Evolutionary conservation across 1,140 invertebrate genomes (phyloP).

Genomic region (Pararge aegeria): DNA sequence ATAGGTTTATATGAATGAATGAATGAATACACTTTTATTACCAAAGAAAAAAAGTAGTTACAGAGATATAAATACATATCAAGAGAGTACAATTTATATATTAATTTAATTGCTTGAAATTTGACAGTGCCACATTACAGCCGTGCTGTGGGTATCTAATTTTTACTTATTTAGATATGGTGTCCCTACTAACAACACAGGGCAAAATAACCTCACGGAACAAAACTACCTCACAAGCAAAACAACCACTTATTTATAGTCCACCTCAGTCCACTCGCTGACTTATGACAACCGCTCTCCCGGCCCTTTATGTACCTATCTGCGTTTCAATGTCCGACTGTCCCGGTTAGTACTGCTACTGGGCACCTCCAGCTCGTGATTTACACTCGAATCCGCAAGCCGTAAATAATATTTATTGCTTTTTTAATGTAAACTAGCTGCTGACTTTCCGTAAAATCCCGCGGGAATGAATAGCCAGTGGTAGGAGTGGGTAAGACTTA

Average conservation of each 20-base stretch:
- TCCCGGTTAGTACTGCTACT: constrained; percentile 19
- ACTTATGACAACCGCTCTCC: constrained; percentile 58
- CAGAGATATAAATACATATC: too few relatives aligned
- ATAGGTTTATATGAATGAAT: too few relatives aligned
- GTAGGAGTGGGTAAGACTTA: too few relatives aligned
- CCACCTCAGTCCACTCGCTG: constrained; percentile 49
- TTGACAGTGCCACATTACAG: too few relatives aligned
- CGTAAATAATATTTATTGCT: not conserved
- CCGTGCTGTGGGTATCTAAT: too few relatives aligned
- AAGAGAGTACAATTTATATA: too few relatives aligned
- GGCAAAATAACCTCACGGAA: constrained; percentile 26
- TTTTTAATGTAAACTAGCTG: too few relatives aligned
- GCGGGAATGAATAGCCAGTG: too few relatives aligned
- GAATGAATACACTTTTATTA: too few relatives aligned
- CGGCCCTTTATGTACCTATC: constrained; percentile 42
- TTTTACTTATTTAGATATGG: not conserved
- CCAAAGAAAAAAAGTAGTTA: too few relatives aligned
- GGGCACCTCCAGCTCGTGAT: constrained; percentile 3
- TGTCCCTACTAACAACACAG: not conserved
- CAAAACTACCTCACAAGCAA: constrained; percentile 30
- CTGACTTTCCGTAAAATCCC: too few relatives aligned
- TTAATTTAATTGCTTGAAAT: too few relatives aligned
- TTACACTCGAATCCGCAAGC: not conserved
- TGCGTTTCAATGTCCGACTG: constrained; percentile 24
- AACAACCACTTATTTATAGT: constrained; percentile 53